Base-by-base conservation (phyloP, 2,797 vertebrate species). In the Bovichtus diacanthus region DNA sequence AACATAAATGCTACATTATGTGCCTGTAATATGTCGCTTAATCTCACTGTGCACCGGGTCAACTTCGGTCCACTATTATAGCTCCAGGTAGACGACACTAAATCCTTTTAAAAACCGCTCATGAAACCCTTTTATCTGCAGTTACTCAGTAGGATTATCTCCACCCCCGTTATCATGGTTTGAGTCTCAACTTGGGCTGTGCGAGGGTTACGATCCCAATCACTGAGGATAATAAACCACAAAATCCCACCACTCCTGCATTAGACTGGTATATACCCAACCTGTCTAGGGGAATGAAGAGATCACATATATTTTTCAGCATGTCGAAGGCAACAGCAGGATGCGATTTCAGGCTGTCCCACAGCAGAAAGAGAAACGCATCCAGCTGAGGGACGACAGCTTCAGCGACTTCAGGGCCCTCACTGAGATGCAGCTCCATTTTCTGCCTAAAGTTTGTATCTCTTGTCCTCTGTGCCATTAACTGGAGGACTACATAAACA, bases 201-300 rank as follows among this genome's bases (percentile, higher is more conserved):
- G 93, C 67, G 2, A 98, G 84, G 0, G 94, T 95, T 59, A 97
- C 21, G 55, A 99, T 96, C 31, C 98, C 97, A 23, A 97, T 93
- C 38, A 99, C 1, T 0, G 98, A 99, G 5, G 98, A 99, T 25
- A 99, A 27, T 3, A 99, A 50, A 0, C 98, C 98, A n/a, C 97
- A 97, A 1, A 97, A 91, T 1, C 97, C 98, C 38, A 97, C 94
- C 62, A 98, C 72, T 2, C 97, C 98, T 46, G 93, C 81, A 49
- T 95, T 97, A 18, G 95, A 96, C 74, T 87, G 94, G 78, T 93
- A 98, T 87, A 99, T 93, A 8, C 96, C 96, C 72, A 99, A 67
- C 0, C 80, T 94, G 89, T 99, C 94, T 85, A 99, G 70, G 0
- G 98, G 97, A 79, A 96, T 97, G 58, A 97, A 93, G 73, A 99